These are phyloP conservation scores for Netelia virgata DNA, from an alignment of 2,888 invertebrate species.

Conservation along the genomic window DNA sequence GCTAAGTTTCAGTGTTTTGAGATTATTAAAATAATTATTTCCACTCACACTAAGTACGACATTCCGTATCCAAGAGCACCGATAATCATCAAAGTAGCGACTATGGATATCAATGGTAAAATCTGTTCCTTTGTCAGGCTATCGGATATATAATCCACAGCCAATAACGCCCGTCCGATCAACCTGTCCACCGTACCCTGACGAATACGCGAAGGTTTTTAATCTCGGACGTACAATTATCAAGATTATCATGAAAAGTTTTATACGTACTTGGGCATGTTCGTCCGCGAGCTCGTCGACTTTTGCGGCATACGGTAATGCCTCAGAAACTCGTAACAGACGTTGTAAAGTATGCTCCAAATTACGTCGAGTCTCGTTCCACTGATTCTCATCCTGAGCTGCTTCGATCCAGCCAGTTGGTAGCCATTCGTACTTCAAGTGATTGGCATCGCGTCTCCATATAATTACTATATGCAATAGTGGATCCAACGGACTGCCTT, in stretches of 20 bases:
- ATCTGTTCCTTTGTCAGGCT: conserved; percentile 92
- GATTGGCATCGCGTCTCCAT: conserved; percentile 95
- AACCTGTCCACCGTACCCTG: conserved; percentile 90
- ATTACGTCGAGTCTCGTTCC: conserved; percentile 91
- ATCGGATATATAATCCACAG: conserved; percentile 90
- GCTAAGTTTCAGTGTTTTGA: conserved; percentile 5
- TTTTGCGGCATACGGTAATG: conserved; percentile 91
- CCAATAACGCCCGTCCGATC: conserved; percentile 88
- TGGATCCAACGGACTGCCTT: conserved; percentile 88
- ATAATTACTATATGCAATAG: conserved; percentile 93
- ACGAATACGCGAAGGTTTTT: neutral
- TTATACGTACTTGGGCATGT: conserved; percentile 86
- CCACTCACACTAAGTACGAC: conserved; percentile 91
- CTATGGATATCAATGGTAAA: conserved; percentile 91
- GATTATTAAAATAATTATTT: neutral
- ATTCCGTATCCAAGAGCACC: conserved; percentile 93
- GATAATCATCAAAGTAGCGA: conserved; percentile 92
- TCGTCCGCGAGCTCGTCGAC: conserved; percentile 86
- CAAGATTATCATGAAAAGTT: neutral
- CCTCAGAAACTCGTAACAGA: conserved; percentile 90
- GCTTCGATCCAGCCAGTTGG: conserved; percentile 88
- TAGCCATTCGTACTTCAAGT: conserved; percentile 96
- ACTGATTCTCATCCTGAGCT: conserved; percentile 85
- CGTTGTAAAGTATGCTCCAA: conserved; percentile 91
- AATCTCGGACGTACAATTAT: neutral